Evolutionary conservation across 2,113 vertebrate genomes (phyloP), one percentile per base, ranked within the genome.

Genomic region (Xenopus laevis): DNA sequence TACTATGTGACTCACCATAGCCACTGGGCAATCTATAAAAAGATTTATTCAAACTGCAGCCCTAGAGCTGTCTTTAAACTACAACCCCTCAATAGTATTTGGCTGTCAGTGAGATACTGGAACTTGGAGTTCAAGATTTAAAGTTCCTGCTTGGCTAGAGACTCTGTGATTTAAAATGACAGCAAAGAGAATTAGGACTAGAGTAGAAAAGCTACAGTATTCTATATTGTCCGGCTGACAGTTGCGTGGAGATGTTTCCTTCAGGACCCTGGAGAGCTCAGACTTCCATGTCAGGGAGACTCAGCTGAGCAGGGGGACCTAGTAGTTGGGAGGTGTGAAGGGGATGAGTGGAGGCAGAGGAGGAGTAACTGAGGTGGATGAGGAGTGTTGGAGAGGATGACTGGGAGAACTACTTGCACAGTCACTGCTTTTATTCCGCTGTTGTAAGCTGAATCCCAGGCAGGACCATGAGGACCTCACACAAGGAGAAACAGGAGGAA

Each of bases 381-480:
- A 74, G 46, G 73, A 79, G 81, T 72, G 76, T 68, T 33, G 71
- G 72, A 77, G 68, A 79, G 68, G 79, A 66, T 45, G 74, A 78
- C 70, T 72, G 79, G 77, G 17, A 63, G 68, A 76, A 74, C 65
- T 61, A 77, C 74, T 79, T 80, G 79, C 74, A 66, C 78, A 82
- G 77, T 74, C 53, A 75, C 61, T 18, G 78, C 71, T 60, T 79
- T 63, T 50, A 50, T 50, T 78, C 13, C 79, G 74, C 72, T 78
- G 85, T 81, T 84, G 82, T 59, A 72, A 79, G 78, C 78, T 79
- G 83, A 68, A 79, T 78, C 79, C 76, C 78, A 80, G 73, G 78
- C 40, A 83, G 87, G 78, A 86, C 80, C 86, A 90, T 89, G 90
- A 89, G 82, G 83, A 80, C 81, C 77, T 72, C 72, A 69, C 82